Percentiles rank a stretch among this genome's conserved stretches.
Evolutionary conservation across 2,888 invertebrate genomes (phyloP).

Genomic region (Coenonympha arcania): DNA sequence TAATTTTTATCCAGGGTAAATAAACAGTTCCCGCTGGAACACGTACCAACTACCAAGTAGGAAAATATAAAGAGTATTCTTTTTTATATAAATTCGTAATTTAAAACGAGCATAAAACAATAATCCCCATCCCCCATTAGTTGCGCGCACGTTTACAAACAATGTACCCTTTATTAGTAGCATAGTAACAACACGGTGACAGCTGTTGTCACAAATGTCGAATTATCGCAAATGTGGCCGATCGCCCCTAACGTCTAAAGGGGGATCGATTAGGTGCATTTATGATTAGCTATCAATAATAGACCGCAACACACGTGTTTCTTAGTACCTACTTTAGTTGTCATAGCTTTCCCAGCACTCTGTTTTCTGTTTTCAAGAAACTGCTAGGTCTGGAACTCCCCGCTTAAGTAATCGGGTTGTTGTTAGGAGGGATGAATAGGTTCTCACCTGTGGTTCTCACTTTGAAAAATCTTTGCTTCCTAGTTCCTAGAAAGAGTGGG

Average conservation of each 20-base stretch:
- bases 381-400: neutral
- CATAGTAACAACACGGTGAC: conserved; percentile 29
- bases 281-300: neutral
- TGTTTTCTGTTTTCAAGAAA: neutral
- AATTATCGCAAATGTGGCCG: conserved; percentile 36
- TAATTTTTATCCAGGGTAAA: too few relatives aligned
- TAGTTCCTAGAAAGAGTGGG: too few relatives aligned
- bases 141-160: conserved; percentile 28
- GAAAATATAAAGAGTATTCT: too few relatives aligned
- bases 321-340: neutral
- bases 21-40: too few relatives aligned
- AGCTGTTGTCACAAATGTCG: conserved; percentile 41
- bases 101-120: too few relatives aligned
- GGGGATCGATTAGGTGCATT: conserved; percentile 14
- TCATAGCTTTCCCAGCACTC: neutral
- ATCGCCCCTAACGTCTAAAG: conserved; percentile 25
- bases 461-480: too few relatives aligned
- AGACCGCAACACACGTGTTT: neutral
- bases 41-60: too few relatives aligned
- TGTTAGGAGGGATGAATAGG: too few relatives aligned
- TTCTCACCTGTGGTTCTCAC: too few relatives aligned
- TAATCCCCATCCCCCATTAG: conserved; percentile 27
- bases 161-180: conserved; percentile 32
- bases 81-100: too few relatives aligned
- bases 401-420: too few relatives aligned